Conservation (phyloP, 2,888 invertebrate genomes). For the Melitaea athalia region DNA sequence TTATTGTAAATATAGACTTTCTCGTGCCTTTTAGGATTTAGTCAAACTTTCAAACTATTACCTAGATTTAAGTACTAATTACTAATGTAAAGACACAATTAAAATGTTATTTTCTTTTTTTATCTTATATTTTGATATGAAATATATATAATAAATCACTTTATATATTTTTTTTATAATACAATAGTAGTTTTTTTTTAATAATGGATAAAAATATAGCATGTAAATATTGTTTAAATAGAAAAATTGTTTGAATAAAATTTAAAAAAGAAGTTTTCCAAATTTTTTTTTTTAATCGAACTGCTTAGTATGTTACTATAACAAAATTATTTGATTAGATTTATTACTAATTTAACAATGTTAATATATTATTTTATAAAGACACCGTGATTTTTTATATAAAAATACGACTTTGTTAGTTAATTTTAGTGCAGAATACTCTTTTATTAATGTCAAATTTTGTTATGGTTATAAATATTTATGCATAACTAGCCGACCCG, state of each 20-base stretch:
- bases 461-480: too few species aligned
- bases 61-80: conserved; percentile 7
- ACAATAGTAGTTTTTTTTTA: too few species aligned
- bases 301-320: not conserved
- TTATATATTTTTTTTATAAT: not conserved
- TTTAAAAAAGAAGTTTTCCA: not conserved
- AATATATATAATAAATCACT: not conserved
- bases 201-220: not conserved
- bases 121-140: not conserved
- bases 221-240: not conserved
- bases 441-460: too few species aligned
- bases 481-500: too few species aligned
- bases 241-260: too few species aligned
- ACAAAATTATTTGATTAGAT: too few species aligned
- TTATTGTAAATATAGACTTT: conserved; percentile 47
- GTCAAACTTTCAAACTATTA: not conserved
- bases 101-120: not conserved
- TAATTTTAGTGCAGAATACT: too few species aligned
- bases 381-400: too few species aligned
- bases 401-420: too few species aligned
- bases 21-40: conserved; percentile 32
- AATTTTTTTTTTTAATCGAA: not conserved
- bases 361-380: too few species aligned
- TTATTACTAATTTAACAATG: too few species aligned
- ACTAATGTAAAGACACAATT: conserved; percentile 10